Evolutionary conservation across 92 coral and sea anemone genomes (phyloP).

Genomic region (Paramuricea clavata): DNA sequence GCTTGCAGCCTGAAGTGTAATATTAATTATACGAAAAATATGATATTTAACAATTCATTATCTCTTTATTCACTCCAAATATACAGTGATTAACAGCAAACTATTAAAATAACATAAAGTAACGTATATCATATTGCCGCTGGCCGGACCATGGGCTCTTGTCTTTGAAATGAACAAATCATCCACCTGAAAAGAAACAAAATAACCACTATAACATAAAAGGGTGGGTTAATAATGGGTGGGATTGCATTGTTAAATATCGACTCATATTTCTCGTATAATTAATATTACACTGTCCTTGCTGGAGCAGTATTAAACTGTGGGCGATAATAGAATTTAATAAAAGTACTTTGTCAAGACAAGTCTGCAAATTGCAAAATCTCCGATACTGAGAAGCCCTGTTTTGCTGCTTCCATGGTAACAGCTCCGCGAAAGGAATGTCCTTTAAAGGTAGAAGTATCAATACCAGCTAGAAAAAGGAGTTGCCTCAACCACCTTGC

Average conservation of each 20-base stretch:
- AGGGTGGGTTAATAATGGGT: background rate
- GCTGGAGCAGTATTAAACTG: slow-evolving; percentile 58
- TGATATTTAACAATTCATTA: background rate
- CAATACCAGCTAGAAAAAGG: slow-evolving; percentile 37
- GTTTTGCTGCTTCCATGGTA: slow-evolving; percentile 55
- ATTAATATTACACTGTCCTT: slow-evolving; percentile 41
- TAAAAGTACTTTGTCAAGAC: no score
- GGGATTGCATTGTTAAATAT: background rate
- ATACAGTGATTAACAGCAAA: background rate
- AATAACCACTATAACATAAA: background rate
- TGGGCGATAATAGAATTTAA: slow-evolving; percentile 48
- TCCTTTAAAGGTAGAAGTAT: slow-evolving; percentile 57
- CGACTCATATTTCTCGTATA: background rate
- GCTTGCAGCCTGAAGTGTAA: no score
- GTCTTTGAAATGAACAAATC: background rate
- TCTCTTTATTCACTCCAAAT: background rate
- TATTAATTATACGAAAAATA: no score
- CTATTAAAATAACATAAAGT: background rate
- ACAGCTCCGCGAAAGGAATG: slow-evolving; percentile 66
- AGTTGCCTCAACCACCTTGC: slow-evolving; percentile 57
- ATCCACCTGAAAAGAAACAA: background rate
- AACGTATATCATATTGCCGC: background rate
- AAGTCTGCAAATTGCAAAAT: no score
- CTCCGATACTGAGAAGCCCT: slow-evolving; percentile 55
- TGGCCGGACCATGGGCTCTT: background rate